Base-by-base conservation (phyloP, 2,888 invertebrate genomes). In the Eupithecia subumbrata region DNA sequence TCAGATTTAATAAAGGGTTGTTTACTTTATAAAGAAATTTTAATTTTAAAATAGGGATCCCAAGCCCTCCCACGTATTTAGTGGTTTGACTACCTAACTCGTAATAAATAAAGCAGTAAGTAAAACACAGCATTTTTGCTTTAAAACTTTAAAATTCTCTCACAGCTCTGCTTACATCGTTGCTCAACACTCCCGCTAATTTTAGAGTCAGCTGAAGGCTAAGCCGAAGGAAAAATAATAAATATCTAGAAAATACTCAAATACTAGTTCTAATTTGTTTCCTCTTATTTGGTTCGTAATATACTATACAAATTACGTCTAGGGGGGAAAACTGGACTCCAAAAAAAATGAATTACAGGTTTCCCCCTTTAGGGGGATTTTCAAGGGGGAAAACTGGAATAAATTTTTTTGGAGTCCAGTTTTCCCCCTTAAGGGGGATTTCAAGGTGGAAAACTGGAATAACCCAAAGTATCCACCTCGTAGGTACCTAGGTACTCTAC, bases 131-230 rank as follows among this genome's bases (percentile, higher is more conserved):
- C 8, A 60, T 30, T 64, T 69, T 64, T 64, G 48, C 48, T 72
- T 75, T 75, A 69, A 69, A 75, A 64, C 64, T 72, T 69, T 72
- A 45, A 69, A 72, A 64, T 4, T 14, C 40, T 68, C 71, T 14
- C 40, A 45, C 60, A 45, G 68, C 60, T 68, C 12, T 48, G 71
- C 11, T 67, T 67, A 37, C 66, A 67, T 12, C 52, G 30, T 2
- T 22, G 16, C 34, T 14, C 63, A 30, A 48, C 22, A 16, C 30
- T 52, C 11, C 40, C 34, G 56, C 56, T 66, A 5, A 71, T 66
- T 68, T 22, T 34, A 34, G 48, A 67, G 34, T 56, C 56, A 18
- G 74, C 45, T 74, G 60, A 68, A 45, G 14, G 43, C 12, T n/a
- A 1, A 16, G 40, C 12, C 56, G 11, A 60, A 64, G 25, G 52